phyloP scores from a whole-genome alignment of 2,888 invertebrate species.

The Ganaspis brasiliensis region DNA sequence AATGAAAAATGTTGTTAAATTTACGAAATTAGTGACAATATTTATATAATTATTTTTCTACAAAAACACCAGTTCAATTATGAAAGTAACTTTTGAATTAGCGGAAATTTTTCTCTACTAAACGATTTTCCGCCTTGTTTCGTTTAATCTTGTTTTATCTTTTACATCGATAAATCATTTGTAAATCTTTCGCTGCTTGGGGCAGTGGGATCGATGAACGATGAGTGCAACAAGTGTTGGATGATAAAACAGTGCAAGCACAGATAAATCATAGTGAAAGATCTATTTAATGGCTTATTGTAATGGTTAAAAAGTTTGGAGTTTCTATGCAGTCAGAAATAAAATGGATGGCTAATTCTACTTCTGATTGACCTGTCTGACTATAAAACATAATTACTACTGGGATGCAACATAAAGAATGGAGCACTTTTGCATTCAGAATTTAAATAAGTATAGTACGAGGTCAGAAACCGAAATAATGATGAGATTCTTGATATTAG shows the following conservation, averaged over 20 bases:
- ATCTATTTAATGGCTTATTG: background rate
- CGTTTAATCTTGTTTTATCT: background rate
- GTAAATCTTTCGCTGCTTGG: background rate
- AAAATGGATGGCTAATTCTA: background rate
- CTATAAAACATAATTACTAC: slow-evolving; percentile 26
- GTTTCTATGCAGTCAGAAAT: background rate
- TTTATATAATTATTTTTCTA: too few species aligned
- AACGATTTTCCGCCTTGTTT: background rate
- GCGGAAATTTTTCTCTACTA: too few species aligned
- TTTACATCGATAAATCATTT: slow-evolving; percentile 2
- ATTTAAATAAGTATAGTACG: background rate
- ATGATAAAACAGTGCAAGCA: slow-evolving; percentile 1
- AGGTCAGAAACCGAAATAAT: slow-evolving; percentile 1
- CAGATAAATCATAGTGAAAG: slow-evolving; percentile 14
- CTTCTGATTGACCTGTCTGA: background rate
- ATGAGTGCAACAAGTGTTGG: slow-evolving; percentile 12
- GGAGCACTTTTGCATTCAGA: background rate
- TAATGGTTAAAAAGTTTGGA: background rate
- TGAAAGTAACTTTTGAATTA: too few species aligned
- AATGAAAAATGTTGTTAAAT: too few species aligned
- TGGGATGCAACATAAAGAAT: slow-evolving; percentile 3
- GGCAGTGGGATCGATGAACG: background rate
- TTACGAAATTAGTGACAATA: too few species aligned
- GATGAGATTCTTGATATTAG: background rate
- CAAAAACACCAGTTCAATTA: too few species aligned